Evolutionary conservation across 2,113 vertebrate genomes (phyloP).

Genomic region (Syngnathus floridae): DNA sequence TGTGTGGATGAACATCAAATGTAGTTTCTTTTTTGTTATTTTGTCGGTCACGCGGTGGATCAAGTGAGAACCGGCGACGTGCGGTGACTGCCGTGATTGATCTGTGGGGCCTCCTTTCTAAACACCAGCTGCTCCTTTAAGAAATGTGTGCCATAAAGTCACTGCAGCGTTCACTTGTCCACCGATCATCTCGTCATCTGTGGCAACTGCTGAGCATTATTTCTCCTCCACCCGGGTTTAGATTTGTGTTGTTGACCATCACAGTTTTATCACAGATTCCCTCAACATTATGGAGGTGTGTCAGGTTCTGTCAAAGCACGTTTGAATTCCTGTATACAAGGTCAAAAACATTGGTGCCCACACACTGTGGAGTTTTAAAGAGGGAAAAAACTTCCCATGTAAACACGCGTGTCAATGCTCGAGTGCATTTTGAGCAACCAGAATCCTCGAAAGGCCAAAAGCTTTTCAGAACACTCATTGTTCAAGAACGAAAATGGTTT

Average conservation of each 20-base stretch:
- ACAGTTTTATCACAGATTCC: not conserved
- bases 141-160: not conserved
- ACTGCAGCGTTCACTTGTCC: not conserved
- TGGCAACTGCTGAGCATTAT: not conserved
- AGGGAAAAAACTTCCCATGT: not conserved
- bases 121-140: slow-evolving; percentile 12
- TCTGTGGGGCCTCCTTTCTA: slow-evolving; percentile 37
- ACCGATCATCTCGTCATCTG: not conserved
- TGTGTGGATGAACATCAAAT: slow-evolving; percentile 41
- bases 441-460: no score
- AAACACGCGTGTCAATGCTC: not conserved
- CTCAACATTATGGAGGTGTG: not conserved
- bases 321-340: not conserved
- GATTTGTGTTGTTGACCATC: not conserved
- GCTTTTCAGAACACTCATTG: not conserved
- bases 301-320: not conserved
- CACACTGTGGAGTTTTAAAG: not conserved
- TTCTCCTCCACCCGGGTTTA: not conserved
- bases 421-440: not conserved
- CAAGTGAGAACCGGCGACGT: not conserved
- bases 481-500: not conserved
- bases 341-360: not conserved
- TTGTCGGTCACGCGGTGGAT: slow-evolving; percentile 39
- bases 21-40: slow-evolving; percentile 20
- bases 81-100: not conserved